Conservation (phyloP, 2,888 invertebrate genomes). For the Pyrrhosoma nymphula region DNA sequence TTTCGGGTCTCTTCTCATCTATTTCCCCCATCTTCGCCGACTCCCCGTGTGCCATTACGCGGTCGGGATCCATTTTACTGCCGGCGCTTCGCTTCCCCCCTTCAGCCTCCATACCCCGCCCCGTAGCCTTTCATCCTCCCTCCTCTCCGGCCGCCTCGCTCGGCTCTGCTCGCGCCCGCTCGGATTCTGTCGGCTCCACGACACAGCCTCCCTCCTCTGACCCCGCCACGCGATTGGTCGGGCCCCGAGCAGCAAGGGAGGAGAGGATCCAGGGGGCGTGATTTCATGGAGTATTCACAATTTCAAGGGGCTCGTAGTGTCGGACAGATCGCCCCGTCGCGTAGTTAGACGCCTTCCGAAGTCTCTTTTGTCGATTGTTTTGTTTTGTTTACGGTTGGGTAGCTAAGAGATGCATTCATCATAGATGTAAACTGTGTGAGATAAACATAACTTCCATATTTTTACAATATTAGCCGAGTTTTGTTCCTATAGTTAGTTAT, state of each 20-base stretch:
- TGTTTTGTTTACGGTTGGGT: neutral
- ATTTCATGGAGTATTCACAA: conserved; percentile 41
- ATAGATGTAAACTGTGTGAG: neutral
- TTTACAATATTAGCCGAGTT: too few relatives aligned
- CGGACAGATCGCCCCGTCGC: conserved; percentile 21
- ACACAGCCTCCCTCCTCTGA: conserved; percentile 52
- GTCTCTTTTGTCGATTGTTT: neutral
- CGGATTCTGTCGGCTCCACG: conserved; percentile 64
- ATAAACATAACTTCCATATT: neutral
- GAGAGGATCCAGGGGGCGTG: conserved; percentile 55
- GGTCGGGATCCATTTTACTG: conserved; percentile 66
- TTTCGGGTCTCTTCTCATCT: conserved; percentile 53
- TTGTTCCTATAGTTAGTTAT: too few relatives aligned
- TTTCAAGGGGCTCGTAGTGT: conserved; percentile 29
- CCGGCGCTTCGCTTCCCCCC: neutral
- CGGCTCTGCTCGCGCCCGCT: conserved; percentile 12
- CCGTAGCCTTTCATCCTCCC: neutral
- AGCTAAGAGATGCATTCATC: neutral
- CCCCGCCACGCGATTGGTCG: conserved; percentile 36
- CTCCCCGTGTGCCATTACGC: conserved; percentile 61
- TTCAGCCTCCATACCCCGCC: neutral
- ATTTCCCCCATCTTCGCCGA: conserved; percentile 18
- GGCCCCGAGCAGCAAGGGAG: neutral
- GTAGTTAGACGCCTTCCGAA: neutral
- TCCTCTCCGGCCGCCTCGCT: neutral